Evolutionary conservation across 1,140 invertebrate genomes (phyloP).

Genomic region (Aleiodes sp.): DNA sequence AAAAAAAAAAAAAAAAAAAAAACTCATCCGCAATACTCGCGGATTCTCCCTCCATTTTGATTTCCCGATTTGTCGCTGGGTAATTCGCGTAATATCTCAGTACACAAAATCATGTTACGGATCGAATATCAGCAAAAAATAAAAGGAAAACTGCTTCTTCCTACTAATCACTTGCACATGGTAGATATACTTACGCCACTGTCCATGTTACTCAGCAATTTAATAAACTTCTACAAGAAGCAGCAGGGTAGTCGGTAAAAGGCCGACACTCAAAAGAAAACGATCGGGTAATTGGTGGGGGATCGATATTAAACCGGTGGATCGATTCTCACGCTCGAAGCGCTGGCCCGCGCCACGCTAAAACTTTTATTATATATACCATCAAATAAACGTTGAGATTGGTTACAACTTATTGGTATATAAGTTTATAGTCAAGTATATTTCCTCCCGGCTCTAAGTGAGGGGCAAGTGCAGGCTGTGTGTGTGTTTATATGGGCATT

Average conservation of each 20-base stretch:
- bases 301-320: constrained; percentile 33
- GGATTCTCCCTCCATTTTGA: too few species aligned
- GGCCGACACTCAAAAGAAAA: constrained; percentile 31
- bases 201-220: constrained; percentile 24
- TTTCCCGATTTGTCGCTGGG: too few species aligned
- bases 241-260: constrained; percentile 25
- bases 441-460: background rate
- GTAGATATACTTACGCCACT: constrained; percentile 21
- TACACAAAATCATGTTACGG: background rate
- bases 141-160: constrained; percentile 15
- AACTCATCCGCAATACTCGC: too few species aligned
- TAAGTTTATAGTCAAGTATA: constrained; percentile 4
- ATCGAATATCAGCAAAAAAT: background rate
- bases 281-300: constrained; percentile 34
- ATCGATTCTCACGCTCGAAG: constrained; percentile 36
- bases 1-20: too few species aligned
- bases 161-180: constrained; percentile 2
- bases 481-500: background rate
- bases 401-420: constrained; percentile 9
- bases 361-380: constrained; percentile 24
- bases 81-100: too few species aligned
- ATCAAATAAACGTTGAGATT: background rate
- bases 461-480: background rate
- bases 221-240: constrained; percentile 36
- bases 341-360: constrained; percentile 10